Evolutionary conservation across 23 tunicate genomes (phyloP), one percentile per base, ranked within the genome.

Genomic region (Oikopleura dioica): DNA sequence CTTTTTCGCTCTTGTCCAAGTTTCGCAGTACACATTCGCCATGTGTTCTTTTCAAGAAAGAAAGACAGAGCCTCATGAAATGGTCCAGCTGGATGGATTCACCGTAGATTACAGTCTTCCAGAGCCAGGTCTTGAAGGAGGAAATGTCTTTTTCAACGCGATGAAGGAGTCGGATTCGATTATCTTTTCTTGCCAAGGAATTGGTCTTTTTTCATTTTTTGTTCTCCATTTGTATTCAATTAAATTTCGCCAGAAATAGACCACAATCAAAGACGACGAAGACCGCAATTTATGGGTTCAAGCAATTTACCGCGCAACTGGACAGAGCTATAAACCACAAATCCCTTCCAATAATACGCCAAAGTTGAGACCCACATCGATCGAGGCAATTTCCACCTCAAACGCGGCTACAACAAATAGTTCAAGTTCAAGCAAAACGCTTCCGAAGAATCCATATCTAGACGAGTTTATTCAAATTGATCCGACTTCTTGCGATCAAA

Each of bases 251-350:
- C n/a, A n/a, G n/a, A n/a, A n/a, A n/a, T n/a, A n/a, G n/a, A n/a
- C n/a, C n/a, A n/a, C n/a, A n/a, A n/a, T n/a, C n/a, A 31, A 23
- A 2, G 72, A 63, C 33, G 16, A 23, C 2, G 72, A 94, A 68
- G 99, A 94, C 76, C 81, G 99, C 0, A 83, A 86, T 12, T 36
- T 86, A 63, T 94, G 99, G 99, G 99, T 94, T 38, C 99, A 94
- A 51, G 99, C 99, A 1, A 82, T 94, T 85, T 94, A 94, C 83
- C 78, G 99, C 1, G 99, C 99, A 34, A 94, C 99, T n/a, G 99
- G 99, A 9, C 99, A 94, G 76, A 82, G 95, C 33, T 95, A 94
- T 83, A 94, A 94, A 77, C 99, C 99, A 0, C 85, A 86, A 29
- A 87, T 95, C 35, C 99, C 99, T 0, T 63, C 72, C 29, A 94